Evolutionary conservation across 30 jellyfish, hydroid and myxozoan genomes (phyloP).

Genomic region (Pseudorhiza aurosa): DNA sequence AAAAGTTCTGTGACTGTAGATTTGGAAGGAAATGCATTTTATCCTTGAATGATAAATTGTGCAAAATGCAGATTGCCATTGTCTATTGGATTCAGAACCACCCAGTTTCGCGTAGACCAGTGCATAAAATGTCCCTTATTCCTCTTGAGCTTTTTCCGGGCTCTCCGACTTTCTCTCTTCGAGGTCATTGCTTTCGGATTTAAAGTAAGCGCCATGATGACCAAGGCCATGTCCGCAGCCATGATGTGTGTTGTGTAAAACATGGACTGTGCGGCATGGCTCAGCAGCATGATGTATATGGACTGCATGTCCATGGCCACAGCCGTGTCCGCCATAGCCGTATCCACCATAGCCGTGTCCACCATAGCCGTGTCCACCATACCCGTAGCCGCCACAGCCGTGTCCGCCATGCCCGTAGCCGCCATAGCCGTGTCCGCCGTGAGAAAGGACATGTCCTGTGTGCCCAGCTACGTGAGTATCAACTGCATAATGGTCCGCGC

Average conservation of each 20-base stretch:
- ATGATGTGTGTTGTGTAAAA: conserved; percentile 10
- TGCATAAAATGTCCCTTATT: no score
- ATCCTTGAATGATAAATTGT: no score
- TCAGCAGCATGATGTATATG: conserved; percentile 8
- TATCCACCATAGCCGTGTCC: conserved; percentile 42
- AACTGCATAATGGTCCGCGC: conserved; percentile 53
- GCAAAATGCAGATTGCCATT: no score
- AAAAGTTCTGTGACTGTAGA: no score
- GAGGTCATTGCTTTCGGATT: background rate
- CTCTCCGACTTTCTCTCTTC: conserved; percentile 40
- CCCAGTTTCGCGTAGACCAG: no score
- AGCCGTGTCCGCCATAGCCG: conserved; percentile 37
- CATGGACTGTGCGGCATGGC: conserved; percentile 47
- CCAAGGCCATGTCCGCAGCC: conserved; percentile 42
- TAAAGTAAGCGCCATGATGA: conserved; percentile 26
- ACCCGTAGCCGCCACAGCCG: conserved; percentile 41
- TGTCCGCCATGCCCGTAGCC: conserved; percentile 18
- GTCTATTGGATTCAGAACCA: no score
- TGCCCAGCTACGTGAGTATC: conserved; percentile 60
- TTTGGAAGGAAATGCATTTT: no score
- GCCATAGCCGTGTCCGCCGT: conserved; percentile 35
- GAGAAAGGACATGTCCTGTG: conserved; percentile 47
- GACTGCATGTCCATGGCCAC: conserved; percentile 11
- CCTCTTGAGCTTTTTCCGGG: conserved; percentile 56
- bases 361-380: conserved; percentile 46